A percentile compares a stretch with the other conserved stretches of the same genome.
phyloP scores from a whole-genome alignment of 2,888 invertebrate species.

The Neoitamus cyanurus region DNA sequence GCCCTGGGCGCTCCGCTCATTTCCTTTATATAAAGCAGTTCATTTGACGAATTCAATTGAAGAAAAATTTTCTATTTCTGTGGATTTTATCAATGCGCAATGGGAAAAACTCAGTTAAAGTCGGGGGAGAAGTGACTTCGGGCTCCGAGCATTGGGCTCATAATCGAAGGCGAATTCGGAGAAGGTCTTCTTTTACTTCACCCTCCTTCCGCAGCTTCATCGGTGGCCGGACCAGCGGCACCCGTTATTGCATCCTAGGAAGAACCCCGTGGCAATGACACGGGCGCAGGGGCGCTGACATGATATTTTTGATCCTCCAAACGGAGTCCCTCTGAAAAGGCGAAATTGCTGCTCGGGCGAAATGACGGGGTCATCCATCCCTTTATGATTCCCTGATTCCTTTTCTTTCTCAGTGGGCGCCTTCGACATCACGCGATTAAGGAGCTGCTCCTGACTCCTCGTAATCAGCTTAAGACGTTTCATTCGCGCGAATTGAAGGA shows the following conservation, averaged over 20 bases:
- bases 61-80: conserved; percentile 23
- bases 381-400: not conserved
- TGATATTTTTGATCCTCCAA: not conserved
- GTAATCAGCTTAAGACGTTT: conserved; percentile 19
- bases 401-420: not conserved
- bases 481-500: not conserved
- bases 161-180: not conserved
- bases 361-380: not conserved
- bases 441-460: not conserved
- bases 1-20: conserved; percentile 15
- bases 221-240: too few relatives aligned
- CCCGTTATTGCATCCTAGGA: not conserved
- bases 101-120: conserved; percentile 14
- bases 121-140: not conserved
- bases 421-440: not conserved
- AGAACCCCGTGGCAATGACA: not conserved
- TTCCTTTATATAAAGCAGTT: conserved; percentile 34
- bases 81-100: conserved; percentile 25
- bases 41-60: conserved; percentile 41
- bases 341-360: not conserved
- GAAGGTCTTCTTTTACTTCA: not conserved
- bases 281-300: not conserved
- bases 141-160: not conserved
- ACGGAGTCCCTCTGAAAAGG: not conserved
- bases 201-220: not conserved